Conservation (phyloP, 2,797 vertebrate genomes). For the Anguilla obscura region DNA sequence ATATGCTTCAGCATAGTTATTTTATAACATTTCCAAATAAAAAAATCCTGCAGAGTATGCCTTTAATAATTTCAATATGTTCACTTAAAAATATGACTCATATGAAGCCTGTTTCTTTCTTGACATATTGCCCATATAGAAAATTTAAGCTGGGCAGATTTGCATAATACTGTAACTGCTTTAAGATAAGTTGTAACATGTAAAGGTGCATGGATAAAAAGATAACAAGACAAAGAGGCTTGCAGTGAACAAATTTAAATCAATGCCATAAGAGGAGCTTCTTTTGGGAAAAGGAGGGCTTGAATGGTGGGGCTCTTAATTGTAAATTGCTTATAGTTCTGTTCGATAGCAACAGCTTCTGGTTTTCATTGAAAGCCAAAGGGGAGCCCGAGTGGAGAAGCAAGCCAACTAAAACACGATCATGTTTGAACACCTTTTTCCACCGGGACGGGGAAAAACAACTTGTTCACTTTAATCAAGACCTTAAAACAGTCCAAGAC, state of each 20-base stretch:
- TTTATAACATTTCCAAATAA: too few relatives aligned
- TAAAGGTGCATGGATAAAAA: background rate
- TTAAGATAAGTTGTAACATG: background rate
- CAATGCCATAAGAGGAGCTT: background rate
- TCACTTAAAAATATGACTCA: too few relatives aligned
- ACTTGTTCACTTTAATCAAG: constrained; percentile 65
- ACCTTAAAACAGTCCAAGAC: constrained; percentile 65
- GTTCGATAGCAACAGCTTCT: background rate
- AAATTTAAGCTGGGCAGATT: background rate
- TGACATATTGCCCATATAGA: background rate
- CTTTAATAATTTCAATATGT: background rate
- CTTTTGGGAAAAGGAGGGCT: background rate
- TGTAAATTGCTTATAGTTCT: background rate
- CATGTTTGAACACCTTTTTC: constrained; percentile 79
- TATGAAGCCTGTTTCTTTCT: background rate
- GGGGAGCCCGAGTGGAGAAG: constrained; percentile 47
- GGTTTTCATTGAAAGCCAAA: constrained; percentile 17
- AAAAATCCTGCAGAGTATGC: too few relatives aligned
- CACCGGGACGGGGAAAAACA: constrained; percentile 32
- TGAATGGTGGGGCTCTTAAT: background rate
- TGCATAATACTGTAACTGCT: background rate
- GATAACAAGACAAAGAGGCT: background rate
- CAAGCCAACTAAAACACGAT: constrained; percentile 73
- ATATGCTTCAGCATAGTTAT: too few relatives aligned
- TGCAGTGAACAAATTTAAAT: background rate